phyloP scores from a whole-genome alignment of 23 tunicate genomes.

The Styela plicata region DNA sequence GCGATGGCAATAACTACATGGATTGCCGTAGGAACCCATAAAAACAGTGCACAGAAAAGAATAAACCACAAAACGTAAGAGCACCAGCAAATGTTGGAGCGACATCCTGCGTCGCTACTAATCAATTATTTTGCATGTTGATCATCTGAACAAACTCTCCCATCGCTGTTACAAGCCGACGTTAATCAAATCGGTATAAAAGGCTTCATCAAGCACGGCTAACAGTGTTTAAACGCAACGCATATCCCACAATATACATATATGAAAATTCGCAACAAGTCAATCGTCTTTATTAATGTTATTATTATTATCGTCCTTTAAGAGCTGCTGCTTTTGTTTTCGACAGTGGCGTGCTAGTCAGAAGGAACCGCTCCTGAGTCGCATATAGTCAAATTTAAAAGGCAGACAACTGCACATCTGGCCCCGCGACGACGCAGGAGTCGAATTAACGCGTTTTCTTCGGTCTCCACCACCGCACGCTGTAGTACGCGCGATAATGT shows the following conservation, averaged over 20 bases:
- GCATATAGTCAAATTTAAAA: constrained; percentile 65
- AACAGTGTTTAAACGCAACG: constrained; percentile 6
- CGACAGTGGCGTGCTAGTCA: constrained; percentile 40
- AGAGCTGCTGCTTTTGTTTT: background rate
- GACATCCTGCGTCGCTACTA: constrained; percentile 24
- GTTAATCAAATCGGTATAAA: background rate
- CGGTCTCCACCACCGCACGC: constrained; percentile 66
- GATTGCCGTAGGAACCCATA: background rate
- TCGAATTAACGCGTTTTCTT: constrained; percentile 67
- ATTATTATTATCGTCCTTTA: background rate
- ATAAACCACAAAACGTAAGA: background rate
- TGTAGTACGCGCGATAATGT: constrained; percentile 76
- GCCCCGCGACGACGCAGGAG: constrained; percentile 35
- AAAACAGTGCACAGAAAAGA: constrained; percentile 14
- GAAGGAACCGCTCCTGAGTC: constrained; percentile 78
- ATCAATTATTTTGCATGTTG: background rate
- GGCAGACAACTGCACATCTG: constrained; percentile 79
- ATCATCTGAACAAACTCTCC: too few relatives aligned
- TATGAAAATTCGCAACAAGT: background rate
- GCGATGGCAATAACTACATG: background rate
- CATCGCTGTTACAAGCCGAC: background rate
- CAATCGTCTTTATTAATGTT: background rate
- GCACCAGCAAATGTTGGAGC: constrained; percentile 23
- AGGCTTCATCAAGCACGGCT: constrained; percentile 7
- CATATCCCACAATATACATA: background rate